phyloP scores from a whole-genome alignment of 2,888 invertebrate genomes.

The Pandemis heparana region DNA sequence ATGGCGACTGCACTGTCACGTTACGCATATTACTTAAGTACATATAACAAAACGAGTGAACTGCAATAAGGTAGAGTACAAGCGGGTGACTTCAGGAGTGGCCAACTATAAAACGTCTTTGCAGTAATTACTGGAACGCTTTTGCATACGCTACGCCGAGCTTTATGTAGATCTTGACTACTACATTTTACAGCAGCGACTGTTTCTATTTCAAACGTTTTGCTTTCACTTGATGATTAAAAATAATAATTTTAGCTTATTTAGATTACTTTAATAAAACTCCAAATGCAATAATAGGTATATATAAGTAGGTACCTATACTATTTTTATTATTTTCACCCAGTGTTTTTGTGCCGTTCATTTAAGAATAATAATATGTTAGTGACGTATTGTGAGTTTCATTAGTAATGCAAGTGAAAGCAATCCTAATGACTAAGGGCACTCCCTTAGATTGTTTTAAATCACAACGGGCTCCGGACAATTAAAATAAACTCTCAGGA shows the following conservation, averaged over 20 bases:
- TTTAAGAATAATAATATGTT: too few relatives aligned
- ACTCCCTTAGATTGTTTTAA: conserved; percentile 29
- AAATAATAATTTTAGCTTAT: too few relatives aligned
- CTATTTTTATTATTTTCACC: too few relatives aligned
- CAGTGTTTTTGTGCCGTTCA: too few relatives aligned
- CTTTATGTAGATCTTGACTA: conserved; percentile 2
- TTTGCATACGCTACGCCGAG: conserved; percentile 32
- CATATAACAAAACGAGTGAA: conserved; percentile 18
- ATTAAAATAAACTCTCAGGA: conserved; percentile 51
- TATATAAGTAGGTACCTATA: too few relatives aligned
- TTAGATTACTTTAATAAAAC: too few relatives aligned
- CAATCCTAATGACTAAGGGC: conserved; percentile 4
- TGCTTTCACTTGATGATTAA: neutral
- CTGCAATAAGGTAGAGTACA: conserved; percentile 35
- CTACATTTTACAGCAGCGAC: neutral
- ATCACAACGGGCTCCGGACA: conserved; percentile 45
- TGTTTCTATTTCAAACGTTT: neutral
- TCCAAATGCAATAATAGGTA: too few relatives aligned
- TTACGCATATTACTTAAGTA: neutral
- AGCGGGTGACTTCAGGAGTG: conserved; percentile 44
- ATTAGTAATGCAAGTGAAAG: conserved; percentile 4
- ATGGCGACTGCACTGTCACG: neutral
- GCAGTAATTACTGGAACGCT: conserved; percentile 46
- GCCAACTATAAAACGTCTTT: conserved; percentile 46
- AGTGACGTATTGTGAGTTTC: neutral